Percentiles rank a stretch among this genome's conserved stretches.
Evolutionary conservation across 2,113 vertebrate species (phyloP).

Genomic region (Zootoca vivipara): DNA sequence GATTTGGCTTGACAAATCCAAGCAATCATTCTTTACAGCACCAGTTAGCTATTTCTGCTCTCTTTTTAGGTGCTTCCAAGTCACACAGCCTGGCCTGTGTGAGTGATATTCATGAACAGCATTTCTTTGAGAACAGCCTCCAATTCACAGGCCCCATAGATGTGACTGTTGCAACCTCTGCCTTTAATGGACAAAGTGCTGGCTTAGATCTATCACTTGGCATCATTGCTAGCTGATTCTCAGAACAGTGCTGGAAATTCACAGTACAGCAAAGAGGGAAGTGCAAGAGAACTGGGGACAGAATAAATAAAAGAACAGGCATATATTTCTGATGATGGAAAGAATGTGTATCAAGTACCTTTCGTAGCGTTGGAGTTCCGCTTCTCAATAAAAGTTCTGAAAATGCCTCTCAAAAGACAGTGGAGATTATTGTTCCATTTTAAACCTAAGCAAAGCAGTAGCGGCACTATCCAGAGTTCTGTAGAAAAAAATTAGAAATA

Average conservation of each 20-base stretch:
- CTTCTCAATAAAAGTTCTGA: neutral
- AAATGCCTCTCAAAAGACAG: neutral
- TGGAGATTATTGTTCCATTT: neutral
- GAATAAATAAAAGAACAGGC: neutral
- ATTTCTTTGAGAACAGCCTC: neutral
- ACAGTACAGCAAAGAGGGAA: neutral
- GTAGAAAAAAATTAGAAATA: neutral
- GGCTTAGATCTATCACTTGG: slow-evolving; percentile 1
- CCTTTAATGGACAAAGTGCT: neutral
- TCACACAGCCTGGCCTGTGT: neutral
- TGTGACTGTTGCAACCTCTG: neutral
- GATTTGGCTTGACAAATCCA: neutral
- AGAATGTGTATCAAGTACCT: neutral
- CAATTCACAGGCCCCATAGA: neutral
- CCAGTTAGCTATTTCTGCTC: neutral
- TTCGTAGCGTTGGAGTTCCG: neutral
- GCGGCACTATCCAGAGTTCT: neutral
- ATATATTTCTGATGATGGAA: neutral
- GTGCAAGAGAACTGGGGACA: neutral
- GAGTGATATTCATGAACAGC: slow-evolving; percentile 2
- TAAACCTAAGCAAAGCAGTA: neutral
- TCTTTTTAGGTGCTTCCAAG: neutral
- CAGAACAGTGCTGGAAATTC: neutral
- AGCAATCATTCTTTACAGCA: neutral
- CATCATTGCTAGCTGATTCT: neutral